Evolutionary conservation across 1,140 invertebrate genomes (phyloP), one percentile per base, ranked within the genome.

Genomic region (Orchestia grillus): DNA sequence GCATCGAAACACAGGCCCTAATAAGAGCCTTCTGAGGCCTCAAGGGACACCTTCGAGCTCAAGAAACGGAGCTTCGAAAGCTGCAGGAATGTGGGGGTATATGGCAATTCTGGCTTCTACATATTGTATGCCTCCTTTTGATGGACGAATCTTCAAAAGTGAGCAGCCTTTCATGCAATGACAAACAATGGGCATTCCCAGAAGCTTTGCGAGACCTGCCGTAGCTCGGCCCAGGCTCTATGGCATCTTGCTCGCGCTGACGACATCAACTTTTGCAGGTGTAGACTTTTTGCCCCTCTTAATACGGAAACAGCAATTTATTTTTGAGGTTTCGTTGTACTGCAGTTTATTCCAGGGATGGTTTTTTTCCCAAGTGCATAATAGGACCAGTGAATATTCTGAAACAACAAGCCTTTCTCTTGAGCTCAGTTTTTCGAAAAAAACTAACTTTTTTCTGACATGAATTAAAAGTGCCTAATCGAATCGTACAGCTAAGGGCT

Each of bases 81-180:
- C 92, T 44, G 44, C 44, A 94, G 44, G 92, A 94, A 94, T 94
- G 92, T 44, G 43, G 92, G 92, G 92, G 92, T 94, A 94, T 94
- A 94, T 94, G 92, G 92, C 92, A 94, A 94, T 94, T 47, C 92
- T 94, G 92, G 92, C 92, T 94, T 44, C 92, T 47, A n/a, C n/a
- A n/a, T n/a, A 94, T 94, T 94, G 92, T 94, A 94, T 44, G 44
- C 44, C 44, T 94, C 36, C 92, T 94, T 94, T 94, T 94, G 92
- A 94, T 94, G 92, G 92, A 94, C 92, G 44, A 94, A 94, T 45
- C 92, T 45, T 40, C 44, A 47, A 40, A 44, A n/a, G 36, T 45
- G 92, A 94, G 44, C 43, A 40, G 43, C 92, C 44, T 44, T 47
- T 44, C 92, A 44, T 94, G 92, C 92, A 94, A 94, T 94, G 92